phyloP scores from a whole-genome alignment of 2,113 vertebrate species.

The Herpailurus yagouaroundi region DNA sequence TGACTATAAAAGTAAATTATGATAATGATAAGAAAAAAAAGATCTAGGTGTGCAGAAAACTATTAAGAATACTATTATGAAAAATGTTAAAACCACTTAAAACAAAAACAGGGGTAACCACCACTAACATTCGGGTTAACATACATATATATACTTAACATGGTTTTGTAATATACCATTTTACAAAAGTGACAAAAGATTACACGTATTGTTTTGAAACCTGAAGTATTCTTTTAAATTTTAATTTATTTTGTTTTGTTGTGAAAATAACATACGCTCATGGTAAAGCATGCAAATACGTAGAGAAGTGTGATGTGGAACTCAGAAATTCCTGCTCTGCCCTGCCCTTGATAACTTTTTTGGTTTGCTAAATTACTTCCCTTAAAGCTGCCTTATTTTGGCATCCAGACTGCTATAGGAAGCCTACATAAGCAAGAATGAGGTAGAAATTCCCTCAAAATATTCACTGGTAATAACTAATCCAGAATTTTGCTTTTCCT shows the following conservation, averaged over 20 bases:
- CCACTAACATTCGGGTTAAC: not conserved
- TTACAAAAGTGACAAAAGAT: not conserved
- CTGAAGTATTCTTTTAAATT: not conserved
- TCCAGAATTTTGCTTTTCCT: conserved; percentile 29
- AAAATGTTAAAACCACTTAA: not conserved
- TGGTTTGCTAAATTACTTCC: not conserved
- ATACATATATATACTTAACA: not conserved
- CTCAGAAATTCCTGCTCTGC: not conserved
- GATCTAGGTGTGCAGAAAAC: not conserved
- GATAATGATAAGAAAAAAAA: not conserved
- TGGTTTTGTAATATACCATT: not conserved
- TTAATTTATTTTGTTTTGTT: conserved; percentile 37
- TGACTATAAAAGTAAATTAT: not conserved
- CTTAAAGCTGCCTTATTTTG: not conserved
- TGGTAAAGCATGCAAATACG: not conserved
- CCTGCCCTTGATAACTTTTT: not conserved
- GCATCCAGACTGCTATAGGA: not conserved
- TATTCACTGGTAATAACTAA: conserved; percentile 4
- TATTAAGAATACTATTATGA: not conserved
- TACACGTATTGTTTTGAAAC: not conserved
- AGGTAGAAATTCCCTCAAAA: conserved; percentile 21
- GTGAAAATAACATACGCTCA: not conserved
- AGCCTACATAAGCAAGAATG: not conserved
- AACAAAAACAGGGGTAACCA: not conserved
- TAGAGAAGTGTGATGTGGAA: not conserved